Evolutionary conservation across 1,140 invertebrate species (phyloP).

Genomic region (Acromyrmex heyeri): DNA sequence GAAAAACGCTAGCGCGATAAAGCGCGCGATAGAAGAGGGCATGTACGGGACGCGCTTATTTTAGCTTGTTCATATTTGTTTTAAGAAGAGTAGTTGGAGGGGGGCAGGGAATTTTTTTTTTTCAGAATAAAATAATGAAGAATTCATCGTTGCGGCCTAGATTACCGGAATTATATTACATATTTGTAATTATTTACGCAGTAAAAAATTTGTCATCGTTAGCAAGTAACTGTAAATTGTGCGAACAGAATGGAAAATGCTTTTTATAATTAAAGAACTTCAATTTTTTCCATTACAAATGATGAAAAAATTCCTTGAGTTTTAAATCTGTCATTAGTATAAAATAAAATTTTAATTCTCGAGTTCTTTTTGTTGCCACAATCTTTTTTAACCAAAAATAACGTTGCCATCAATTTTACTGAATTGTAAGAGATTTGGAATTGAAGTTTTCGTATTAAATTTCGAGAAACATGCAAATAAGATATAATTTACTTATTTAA

Average conservation of each 20-base stretch:
- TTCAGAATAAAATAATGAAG: not conserved
- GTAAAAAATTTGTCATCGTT: slow-evolving; percentile 2
- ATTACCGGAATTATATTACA: not conserved
- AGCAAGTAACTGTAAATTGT: not conserved
- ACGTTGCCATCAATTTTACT: not conserved
- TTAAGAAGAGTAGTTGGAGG: not conserved
- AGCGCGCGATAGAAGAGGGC: not conserved
- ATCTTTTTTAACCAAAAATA: not conserved
- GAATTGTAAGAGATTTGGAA: not conserved
- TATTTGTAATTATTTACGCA: not conserved
- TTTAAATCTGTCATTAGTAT: slow-evolving; percentile 21
- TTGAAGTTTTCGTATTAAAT: not conserved
- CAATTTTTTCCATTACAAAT: slow-evolving; percentile 7
- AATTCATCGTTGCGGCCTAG: not conserved
- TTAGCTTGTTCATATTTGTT: not conserved
- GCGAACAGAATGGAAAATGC: not conserved
- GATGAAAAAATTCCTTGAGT: not conserved
- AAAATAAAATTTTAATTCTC: slow-evolving; percentile 16
- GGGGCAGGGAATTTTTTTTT: not conserved
- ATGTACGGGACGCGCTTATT: not conserved
- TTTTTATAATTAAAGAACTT: slow-evolving; percentile 18
- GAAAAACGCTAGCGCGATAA: slow-evolving; percentile 18
- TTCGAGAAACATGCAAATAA: not conserved
- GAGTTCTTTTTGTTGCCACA: not conserved
- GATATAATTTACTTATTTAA: slow-evolving; percentile 2